Evolutionary conservation across 2,113 vertebrate genomes (phyloP), one percentile per base, ranked within the genome.

Genomic region (Morone saxatilis): DNA sequence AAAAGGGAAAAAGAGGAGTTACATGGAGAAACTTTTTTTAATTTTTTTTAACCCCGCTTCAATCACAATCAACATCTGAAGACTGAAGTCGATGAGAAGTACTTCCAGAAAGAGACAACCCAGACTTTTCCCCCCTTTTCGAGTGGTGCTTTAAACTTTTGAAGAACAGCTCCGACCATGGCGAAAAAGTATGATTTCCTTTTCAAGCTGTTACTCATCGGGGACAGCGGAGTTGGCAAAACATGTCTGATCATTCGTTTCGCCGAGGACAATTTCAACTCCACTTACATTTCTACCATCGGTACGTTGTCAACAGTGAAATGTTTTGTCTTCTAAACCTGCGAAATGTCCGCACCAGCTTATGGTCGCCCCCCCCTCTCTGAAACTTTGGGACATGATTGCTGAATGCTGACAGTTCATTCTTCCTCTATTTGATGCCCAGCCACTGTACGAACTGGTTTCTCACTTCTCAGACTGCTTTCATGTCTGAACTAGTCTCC

Each of bases 141-240:
- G 11, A 67, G 12, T 22, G 66, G 1, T 71, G 38, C 73, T 53
- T 4, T 2, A 70, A 31, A 45, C 69, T 66, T 53, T 66, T 73
- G 45, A 83, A 36, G 53, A 86, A 68, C n/a, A 61, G 31, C 25
- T 76, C 10, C 41, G 57, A 88, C 45, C 61, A 97, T 97, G 96
- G 97, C 97, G 92, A 97, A 98, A 94, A 97, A 97, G 92, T 98
- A 98, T 89, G 97, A 98, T 94, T 97, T 97, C 89, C 96, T 98
- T 73, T 98, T 96, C 95, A 97, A 97, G 87, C 60, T 98, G 90
- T 91, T 97, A 57, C 96, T 99, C 51, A 98, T 99, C 91, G 98
- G 97, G 73, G 98, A 99, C 94, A 98, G 97, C 36, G 97, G 97
- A 66, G 98, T 99, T 71, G 98, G 97, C 7, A 99, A 99, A 94